Percentiles rank a stretch among this genome's conserved stretches.
Conservation (phyloP, 2,113 vertebrate species). For the Dicaeum eximium region DNA sequence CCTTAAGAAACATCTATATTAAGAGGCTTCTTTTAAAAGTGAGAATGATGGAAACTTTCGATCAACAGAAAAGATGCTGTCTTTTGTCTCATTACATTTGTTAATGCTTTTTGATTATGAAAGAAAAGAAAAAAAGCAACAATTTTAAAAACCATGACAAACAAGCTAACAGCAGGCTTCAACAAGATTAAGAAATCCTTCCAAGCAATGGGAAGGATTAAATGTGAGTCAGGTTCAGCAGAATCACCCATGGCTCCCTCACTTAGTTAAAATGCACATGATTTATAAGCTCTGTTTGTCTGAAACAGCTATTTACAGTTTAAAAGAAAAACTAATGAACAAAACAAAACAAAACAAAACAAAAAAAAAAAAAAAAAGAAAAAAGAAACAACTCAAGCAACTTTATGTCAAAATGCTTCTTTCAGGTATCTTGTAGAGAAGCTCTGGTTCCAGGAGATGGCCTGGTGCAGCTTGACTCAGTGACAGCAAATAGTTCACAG, state of each 20-base stretch:
- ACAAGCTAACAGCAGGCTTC: background rate
- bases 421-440: background rate
- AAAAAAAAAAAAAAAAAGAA: too few relatives aligned
- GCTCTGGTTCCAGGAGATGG: background rate
- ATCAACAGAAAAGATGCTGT: background rate
- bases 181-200: background rate
- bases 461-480: background rate
- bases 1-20: background rate
- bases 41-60: background rate
- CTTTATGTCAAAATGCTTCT: background rate
- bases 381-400: too few relatives aligned
- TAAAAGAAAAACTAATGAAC: background rate
- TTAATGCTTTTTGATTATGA: background rate
- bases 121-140: background rate
- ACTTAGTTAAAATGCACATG: background rate
- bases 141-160: rapidly evolving
- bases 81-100: background rate
- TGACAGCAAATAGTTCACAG: background rate
- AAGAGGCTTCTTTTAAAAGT: background rate
- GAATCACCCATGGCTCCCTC: background rate
- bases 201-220: background rate
- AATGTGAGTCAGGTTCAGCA: background rate
- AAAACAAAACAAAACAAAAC: background rate
- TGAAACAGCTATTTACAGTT: background rate
- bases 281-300: background rate